These are phyloP conservation scores for Saccopteryx bilineata DNA, from an alignment of 2,113 vertebrate genomes.

Conservation along the genomic window DNA sequence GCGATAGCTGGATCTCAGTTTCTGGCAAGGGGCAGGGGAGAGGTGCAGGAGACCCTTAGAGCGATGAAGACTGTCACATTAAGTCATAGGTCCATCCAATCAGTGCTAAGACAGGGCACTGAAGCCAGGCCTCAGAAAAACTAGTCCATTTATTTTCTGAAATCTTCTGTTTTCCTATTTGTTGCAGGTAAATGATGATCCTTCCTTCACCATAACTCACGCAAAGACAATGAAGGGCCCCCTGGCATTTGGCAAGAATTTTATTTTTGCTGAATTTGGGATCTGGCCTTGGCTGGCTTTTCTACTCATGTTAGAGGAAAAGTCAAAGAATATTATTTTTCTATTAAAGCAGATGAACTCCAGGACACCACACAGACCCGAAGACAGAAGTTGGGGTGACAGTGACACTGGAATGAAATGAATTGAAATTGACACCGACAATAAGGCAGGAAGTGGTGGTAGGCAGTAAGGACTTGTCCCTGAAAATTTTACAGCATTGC, in stretches of 20 bases:
- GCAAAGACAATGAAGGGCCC: background rate
- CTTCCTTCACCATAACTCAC: background rate
- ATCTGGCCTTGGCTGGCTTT: slow-evolving; percentile 58
- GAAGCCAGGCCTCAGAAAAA: background rate
- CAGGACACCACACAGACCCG: slow-evolving; percentile 65
- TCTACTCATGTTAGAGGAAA: slow-evolving; percentile 79
- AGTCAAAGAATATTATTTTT: slow-evolving; percentile 80
- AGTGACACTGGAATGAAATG: slow-evolving; percentile 80
- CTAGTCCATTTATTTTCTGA: background rate
- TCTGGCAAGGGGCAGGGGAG: background rate
- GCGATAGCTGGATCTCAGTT: slow-evolving; percentile 60
- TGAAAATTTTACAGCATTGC: slow-evolving; percentile 75
- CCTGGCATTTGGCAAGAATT: slow-evolving; percentile 62
- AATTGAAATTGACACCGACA: slow-evolving; percentile 83
- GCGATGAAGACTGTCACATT: slow-evolving; percentile 57
- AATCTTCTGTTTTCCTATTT: slow-evolving; percentile 37
- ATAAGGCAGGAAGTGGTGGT: slow-evolving; percentile 74
- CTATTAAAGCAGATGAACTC: slow-evolving; percentile 77
- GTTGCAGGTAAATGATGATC: slow-evolving; percentile 38
- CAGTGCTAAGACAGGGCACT: slow-evolving; percentile 8
- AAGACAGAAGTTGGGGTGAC: slow-evolving; percentile 73
- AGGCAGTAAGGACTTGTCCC: slow-evolving; percentile 80
- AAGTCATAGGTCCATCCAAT: background rate
- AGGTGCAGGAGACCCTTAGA: background rate
- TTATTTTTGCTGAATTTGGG: slow-evolving; percentile 69